Evolutionary conservation across 2,113 vertebrate genomes (phyloP), one percentile per base, ranked within the genome.

Genomic region (Perccottus glenii): DNA sequence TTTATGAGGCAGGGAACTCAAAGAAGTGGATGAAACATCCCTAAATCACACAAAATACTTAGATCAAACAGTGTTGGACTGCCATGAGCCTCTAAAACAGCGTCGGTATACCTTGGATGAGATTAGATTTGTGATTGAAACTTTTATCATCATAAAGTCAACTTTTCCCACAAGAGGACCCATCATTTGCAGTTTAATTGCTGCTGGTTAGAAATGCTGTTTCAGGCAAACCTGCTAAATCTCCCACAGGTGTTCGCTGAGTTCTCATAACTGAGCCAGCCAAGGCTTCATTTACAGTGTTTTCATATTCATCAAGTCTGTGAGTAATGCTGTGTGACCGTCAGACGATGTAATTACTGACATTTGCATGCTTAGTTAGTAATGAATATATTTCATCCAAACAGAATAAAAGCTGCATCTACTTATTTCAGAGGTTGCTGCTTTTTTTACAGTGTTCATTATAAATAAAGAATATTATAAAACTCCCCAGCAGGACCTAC

Each of bases 1-100:
- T 0, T 90, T 89, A 46, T 82, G 77, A 0, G 96, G 96, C 44
- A 98, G 93, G n/a, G 90, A 90, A 35, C 88, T 91, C 72, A 98
- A 86, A 0, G 93, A 89, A 0, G 96, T 98, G 76, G 92, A 94
- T 73, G 96, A 96, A 63, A 98, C 89, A 72, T 98, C 96, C 87
- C 96, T 98, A 88, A 4, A 70, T 73, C 15, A 84, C 53, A 72
- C 46, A 81, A 65, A 27, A 73, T 27, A 64, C 46, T 5, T 8
- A 53, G 60, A 57, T 45, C 40, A 44, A 47, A n/a, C 6, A 44
- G 35, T 33, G 14, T 50, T 67, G 60, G 14, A 15, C 38, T 40
- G 38, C 38, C 38, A 40, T 40, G 38, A 40, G 38, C 38, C 5
- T 33, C 27, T 53, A 53, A 45, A 38, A 11, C 36, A 16, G 14